Conservation (phyloP, 2,797 vertebrate genomes). For the Propithecus perrieri region DNA sequence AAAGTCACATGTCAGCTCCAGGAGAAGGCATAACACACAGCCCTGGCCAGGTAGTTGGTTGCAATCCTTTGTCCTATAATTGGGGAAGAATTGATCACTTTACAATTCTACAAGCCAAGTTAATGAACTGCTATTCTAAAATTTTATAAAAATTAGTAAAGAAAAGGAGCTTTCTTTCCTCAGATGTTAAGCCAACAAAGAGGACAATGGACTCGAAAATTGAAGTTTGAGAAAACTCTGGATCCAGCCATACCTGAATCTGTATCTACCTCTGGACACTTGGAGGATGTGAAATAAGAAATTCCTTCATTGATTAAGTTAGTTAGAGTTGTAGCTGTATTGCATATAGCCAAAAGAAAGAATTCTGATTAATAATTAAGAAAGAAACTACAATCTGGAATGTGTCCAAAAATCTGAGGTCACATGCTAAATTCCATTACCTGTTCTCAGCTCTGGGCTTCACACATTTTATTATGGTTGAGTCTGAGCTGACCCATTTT, state of each 20-base stretch:
- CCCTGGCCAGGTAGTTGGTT: neutral
- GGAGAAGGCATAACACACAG: neutral
- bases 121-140: neutral
- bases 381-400: too few species aligned
- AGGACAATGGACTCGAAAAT: neutral
- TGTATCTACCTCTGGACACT: neutral
- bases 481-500: too few species aligned
- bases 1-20: neutral
- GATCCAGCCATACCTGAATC: neutral
- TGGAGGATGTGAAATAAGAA: neutral
- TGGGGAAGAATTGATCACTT: neutral
- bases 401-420: too few species aligned
- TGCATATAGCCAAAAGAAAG: neutral
- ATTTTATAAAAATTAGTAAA: neutral
- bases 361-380: too few species aligned
- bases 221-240: neutral
- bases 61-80: neutral
- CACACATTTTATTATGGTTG: too few species aligned
- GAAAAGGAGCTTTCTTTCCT: neutral
- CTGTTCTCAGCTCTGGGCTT: too few species aligned
- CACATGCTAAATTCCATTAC: too few species aligned
- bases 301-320: neutral
- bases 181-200: neutral
- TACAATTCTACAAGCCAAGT: neutral
- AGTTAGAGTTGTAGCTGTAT: neutral